Evolutionary conservation across 2,113 vertebrate genomes (phyloP), one percentile per base, ranked within the genome.

Genomic region (Pteropus alecto): DNA sequence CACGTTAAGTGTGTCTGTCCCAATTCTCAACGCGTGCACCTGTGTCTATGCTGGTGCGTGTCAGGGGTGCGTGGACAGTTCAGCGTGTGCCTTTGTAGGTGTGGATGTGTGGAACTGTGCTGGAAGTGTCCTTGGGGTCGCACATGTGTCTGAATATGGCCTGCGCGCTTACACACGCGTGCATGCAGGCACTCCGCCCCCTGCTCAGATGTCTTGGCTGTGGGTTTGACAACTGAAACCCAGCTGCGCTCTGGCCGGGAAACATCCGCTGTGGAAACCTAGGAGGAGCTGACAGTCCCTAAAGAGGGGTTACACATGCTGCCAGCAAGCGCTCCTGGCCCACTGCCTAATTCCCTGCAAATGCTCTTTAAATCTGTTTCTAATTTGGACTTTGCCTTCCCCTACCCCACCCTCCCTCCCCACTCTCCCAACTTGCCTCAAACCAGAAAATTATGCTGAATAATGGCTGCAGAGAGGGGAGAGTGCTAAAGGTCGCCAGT

Each of bases 251-350:
- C 98, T 90, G 98, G 99, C 99, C 99, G 90, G 99, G 99, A 99
- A 99, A 99, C 99, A 99, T 99, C 99, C 99, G 99, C 99, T 99
- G 99, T 99, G 99, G 99, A 99, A 98, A 98, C 95, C 94, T 96
- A 98, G 99, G 98, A 98, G 98, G 98, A 98, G 98, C 98, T 98
- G 98, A 98, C 98, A 98, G 98, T 98, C 98, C 98, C 98, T 95
- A 65, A 98, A 98, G 98, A 98, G 96, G 96, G 98, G 95, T 97
- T 98, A 86, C 96, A 81, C 98, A 97, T 67, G 95, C 98, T 65
- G 98, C 98, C 98, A 98, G 98, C 95, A 96, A 98, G 97, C 91
- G 30, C 95, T 93, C 97, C 98, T 98, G 98, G 98, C 98, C 98
- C 73, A n/a, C 46, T 33, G 98, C 98, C 98, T 99, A 99, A 99